Evolutionary conservation across 2,113 vertebrate species (phyloP).

Genomic region (Mirounga angustirostris): DNA sequence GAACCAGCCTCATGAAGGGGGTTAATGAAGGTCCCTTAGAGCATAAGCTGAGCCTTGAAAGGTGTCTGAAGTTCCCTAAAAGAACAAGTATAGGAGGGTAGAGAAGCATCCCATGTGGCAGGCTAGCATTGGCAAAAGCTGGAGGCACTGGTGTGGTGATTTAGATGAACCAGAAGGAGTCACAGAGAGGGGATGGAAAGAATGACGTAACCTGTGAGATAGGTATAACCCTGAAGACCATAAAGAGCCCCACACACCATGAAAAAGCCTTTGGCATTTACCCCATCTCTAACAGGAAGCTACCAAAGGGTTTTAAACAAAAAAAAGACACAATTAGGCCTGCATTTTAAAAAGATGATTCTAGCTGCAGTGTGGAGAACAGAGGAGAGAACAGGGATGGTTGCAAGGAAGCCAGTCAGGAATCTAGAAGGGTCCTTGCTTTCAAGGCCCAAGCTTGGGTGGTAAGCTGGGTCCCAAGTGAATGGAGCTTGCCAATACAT

Average conservation of each 20-base stretch:
- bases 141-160: not conserved
- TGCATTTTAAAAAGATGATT: not conserved
- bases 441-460: not conserved
- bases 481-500: not conserved
- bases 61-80: not conserved
- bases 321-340: not conserved
- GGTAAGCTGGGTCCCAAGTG: not conserved
- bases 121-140: not conserved
- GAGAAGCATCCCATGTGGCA: not conserved
- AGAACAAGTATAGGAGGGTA: not conserved
- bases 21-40: not conserved
- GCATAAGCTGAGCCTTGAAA: not conserved
- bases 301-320: not conserved
- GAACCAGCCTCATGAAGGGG: not conserved
- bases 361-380: not conserved
- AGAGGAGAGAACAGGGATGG: not conserved
- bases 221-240: not conserved
- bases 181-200: not conserved
- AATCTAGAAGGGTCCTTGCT: not conserved
- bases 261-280: not conserved
- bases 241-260: not conserved
- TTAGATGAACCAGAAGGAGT: not conserved
- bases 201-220: not conserved
- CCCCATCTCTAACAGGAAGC: not conserved
- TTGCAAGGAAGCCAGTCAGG: not conserved